A percentile compares a stretch with the other conserved stretches of the same genome.
Conservation (phyloP, 2,888 invertebrate species). For the Minunthozetes semirufus region DNA sequence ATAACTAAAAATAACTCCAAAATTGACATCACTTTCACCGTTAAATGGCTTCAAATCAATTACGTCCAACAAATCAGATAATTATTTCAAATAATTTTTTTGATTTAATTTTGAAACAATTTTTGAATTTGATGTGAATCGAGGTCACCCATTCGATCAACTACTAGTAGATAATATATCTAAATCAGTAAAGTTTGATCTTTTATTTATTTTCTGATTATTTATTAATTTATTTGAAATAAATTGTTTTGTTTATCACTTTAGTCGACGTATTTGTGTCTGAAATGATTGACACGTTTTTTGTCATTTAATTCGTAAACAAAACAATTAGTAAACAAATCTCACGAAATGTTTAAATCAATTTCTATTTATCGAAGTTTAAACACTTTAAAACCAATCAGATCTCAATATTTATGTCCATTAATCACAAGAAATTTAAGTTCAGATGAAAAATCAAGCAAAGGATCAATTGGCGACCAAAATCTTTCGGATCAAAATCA, state of each 20-base stretch:
- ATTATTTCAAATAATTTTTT: too few species aligned
- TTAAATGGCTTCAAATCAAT: background rate
- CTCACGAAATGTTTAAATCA: background rate
- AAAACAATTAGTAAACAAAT: background rate
- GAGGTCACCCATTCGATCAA: too few species aligned
- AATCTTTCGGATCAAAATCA: background rate
- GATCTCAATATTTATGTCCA: background rate
- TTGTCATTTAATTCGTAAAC: background rate
- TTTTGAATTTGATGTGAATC: background rate
- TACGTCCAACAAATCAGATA: background rate
- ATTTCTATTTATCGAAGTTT: background rate
- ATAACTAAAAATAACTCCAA: background rate
- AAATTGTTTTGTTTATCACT: too few species aligned
- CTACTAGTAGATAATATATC: too few species aligned
- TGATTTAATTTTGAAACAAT: background rate
- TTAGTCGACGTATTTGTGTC: too few species aligned
- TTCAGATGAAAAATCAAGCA: background rate
- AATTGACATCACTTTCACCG: conserved; percentile 1
- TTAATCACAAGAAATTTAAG: background rate
- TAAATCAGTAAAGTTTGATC: too few species aligned
- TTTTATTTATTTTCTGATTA: too few species aligned
- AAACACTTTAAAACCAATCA: background rate
- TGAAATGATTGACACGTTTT: background rate
- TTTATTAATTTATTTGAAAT: too few species aligned
- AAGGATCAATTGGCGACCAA: background rate